Conservation (phyloP, 2,113 vertebrate species). For the Pseudorectes ferrugineus region DNA sequence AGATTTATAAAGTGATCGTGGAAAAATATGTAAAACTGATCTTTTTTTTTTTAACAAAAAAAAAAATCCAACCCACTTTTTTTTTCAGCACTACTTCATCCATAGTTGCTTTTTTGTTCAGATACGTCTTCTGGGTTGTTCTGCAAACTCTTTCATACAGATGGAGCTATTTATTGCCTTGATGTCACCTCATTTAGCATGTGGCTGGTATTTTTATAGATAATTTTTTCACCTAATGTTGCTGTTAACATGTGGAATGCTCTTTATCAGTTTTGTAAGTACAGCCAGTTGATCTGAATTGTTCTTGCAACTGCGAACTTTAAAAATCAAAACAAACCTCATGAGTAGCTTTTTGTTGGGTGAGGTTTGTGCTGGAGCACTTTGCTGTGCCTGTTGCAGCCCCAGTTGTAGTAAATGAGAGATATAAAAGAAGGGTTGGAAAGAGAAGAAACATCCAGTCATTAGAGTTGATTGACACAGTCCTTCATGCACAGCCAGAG, state of each 20-base stretch:
- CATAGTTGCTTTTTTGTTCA: slow-evolving; percentile 7
- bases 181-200: slow-evolving; percentile 62
- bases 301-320: neutral
- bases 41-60: neutral
- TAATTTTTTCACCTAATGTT: slow-evolving; percentile 49
- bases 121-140: slow-evolving; percentile 27
- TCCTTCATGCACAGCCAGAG: neutral
- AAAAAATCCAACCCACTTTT: neutral
- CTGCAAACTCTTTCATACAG: slow-evolving; percentile 35
- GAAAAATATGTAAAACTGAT: slow-evolving; percentile 23
- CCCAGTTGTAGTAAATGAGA: neutral
- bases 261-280: slow-evolving; percentile 31
- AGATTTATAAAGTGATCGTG: slow-evolving; percentile 50
- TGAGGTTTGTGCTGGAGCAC: neutral
- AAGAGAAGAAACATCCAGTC: neutral
- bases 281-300: slow-evolving; percentile 7
- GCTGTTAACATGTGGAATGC: slow-evolving; percentile 39
- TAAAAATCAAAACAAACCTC: slow-evolving; percentile 2
- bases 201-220: slow-evolving; percentile 60
- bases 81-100: neutral
- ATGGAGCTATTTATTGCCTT: slow-evolving; percentile 60
- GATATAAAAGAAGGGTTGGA: neutral
- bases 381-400: neutral
- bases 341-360: neutral
- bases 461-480: neutral